phyloP scores from a whole-genome alignment of 2,797 vertebrate genomes.

The Austrolebias charrua region DNA sequence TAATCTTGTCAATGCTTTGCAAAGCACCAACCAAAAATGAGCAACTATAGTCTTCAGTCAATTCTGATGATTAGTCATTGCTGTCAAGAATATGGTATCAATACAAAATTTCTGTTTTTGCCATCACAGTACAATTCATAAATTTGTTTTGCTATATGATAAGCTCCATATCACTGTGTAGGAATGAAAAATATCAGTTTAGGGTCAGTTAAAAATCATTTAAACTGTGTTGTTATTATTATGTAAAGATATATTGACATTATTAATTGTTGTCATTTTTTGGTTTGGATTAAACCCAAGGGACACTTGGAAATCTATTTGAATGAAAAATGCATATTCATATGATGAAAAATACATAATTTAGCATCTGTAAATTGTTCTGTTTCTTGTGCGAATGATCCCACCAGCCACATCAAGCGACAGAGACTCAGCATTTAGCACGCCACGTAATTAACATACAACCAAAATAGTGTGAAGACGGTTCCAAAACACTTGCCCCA shows the following conservation, averaged over 20 bases:
- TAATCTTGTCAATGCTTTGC: constrained; percentile 29
- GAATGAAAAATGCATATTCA: not conserved
- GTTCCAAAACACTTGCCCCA: constrained; percentile 22
- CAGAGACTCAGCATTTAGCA: constrained; percentile 16
- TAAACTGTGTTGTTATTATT: too few relatives aligned
- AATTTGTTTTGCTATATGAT: constrained; percentile 26
- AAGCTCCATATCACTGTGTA: constrained; percentile 2
- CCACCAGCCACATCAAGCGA: constrained; percentile 4
- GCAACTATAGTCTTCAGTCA: constrained; percentile 36
- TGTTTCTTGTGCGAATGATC: not conserved
- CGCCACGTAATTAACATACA: constrained; percentile 21
- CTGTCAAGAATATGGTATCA: constrained; percentile 30
- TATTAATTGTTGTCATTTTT: not conserved
- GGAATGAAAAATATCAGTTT: constrained; percentile 19
- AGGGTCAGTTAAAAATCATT: not conserved
- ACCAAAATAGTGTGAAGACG: constrained; percentile 23
- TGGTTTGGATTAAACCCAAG: constrained; percentile 1
- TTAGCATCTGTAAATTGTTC: constrained; percentile 5
- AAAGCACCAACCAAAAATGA: constrained; percentile 34
- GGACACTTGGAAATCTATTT: constrained; percentile 1
- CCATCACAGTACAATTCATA: constrained; percentile 29
- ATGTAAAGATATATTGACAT: not conserved
- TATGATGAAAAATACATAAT: constrained; percentile 1
- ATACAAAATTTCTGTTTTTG: constrained; percentile 25
- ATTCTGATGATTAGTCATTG: constrained; percentile 50